Base-by-base conservation (phyloP, 2,888 invertebrate genomes). In the Drosophila nigritarsus region DNA sequence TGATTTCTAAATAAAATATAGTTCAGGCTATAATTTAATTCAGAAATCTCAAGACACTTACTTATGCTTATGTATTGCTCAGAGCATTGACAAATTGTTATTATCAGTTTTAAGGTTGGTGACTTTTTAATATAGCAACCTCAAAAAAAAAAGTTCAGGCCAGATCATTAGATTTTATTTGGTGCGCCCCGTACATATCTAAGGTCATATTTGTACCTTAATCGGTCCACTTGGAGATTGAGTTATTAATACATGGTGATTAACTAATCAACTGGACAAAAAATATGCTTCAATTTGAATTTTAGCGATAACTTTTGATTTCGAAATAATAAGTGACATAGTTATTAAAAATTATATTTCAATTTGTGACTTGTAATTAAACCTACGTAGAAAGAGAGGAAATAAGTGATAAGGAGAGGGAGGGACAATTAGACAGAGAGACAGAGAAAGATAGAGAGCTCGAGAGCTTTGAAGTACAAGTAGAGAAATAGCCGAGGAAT, bases 161-260 rank as follows among this genome's bases (percentile, higher is more conserved):
- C 40, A 48, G 63, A 50, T 75, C 54, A 62, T 20, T 45, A 50
- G 18, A 34, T 60, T 61, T 9, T 60, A 24, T 48, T 65, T 24
- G 56, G 29, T 60, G 59, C n/a, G 49, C 56, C 30, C 30, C 54
- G 50, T 51, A 51, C 32, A 20, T 38, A 45, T 50, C 60, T 49
- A 50, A 49, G 69, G 51, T 45, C 59, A 74, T 56, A 49, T 60
- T 56, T 65, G 55, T 63, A 78, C 79, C 75, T 79, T 54, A 75
- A 66, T 79, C 70, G 77, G 42, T 66, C 54, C 64, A 65, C 75
- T 71, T 55, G 20, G 80, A 27, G 80, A 79, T 70, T 61, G 45
- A 42, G 45, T 40, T 62, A 62, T 59, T 20, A 68, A 56, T 48
- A 38, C 45, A n/a, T 40, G 18, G 54, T 27, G 78, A 77, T 69